Conservation (phyloP, 2,797 vertebrate genomes). For the Vultur gryphus region DNA sequence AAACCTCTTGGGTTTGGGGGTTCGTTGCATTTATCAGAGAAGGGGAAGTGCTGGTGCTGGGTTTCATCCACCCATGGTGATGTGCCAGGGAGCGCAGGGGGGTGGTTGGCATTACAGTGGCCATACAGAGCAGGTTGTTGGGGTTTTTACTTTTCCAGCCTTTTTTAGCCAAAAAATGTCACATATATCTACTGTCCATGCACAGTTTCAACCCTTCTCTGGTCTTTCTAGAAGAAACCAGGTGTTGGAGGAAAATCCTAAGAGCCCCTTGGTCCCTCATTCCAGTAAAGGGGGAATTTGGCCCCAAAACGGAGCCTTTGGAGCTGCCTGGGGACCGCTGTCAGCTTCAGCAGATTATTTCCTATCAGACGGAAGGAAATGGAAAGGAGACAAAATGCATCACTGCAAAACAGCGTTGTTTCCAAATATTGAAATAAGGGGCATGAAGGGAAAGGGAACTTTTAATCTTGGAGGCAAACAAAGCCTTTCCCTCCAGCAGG, state of each 20-base stretch:
- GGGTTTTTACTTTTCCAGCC: neutral
- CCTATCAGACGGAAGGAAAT: neutral
- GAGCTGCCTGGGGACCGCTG: neutral
- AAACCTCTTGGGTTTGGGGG: neutral
- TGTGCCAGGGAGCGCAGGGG: fast-evolving
- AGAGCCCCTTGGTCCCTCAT: neutral
- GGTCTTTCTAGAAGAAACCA: neutral
- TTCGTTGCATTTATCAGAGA: neutral
- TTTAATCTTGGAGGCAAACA: neutral
- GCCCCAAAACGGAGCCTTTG: neutral
- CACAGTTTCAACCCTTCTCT: neutral
- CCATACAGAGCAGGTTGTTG: fast-evolving
- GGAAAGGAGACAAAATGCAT: neutral
- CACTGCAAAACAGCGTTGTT: neutral
- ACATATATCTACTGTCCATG: neutral
- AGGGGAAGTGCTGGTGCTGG: neutral
- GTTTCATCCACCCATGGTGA: neutral
- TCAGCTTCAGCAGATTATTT: neutral
- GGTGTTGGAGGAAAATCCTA: neutral
- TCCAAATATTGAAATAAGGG: neutral
- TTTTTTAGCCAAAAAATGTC: neutral
- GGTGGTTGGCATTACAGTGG: neutral
- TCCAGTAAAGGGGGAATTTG: neutral
- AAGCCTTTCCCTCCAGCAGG: neutral
- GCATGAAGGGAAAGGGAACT: neutral